Base-by-base conservation (phyloP, 2,888 invertebrate genomes). In the Mellilla xanthometata region DNA sequence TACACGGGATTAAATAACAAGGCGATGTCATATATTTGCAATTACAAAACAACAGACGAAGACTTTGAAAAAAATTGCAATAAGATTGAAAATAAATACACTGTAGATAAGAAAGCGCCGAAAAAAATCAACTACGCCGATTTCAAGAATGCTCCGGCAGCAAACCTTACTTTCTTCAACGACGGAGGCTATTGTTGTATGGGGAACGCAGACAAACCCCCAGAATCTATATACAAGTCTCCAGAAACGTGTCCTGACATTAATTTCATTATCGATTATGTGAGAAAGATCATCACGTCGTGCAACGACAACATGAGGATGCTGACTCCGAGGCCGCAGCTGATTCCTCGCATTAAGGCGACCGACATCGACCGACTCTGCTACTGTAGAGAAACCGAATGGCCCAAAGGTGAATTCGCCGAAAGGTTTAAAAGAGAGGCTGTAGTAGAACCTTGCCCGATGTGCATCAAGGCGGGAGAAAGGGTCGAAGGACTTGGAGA, bases 271-370 rank as follows among this genome's bases (percentile, higher is more conserved):
- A 65, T 79, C 31, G 88, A 89, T 49, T 89, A 89, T 48, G 76
- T 88, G 1, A 72, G 83, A 29, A 86, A 84, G 52, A 81, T 85
- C 6, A 81, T 89, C 30, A 71, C 80, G 8, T 87, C 88, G 2
- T 87, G 88, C 58, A 86, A 89, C 58, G 88, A 89, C 54, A 85
- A 87, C 52, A 81, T 89, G 84, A 76, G 88, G 52, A 87, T 84
- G 87, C 58, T 89, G 45, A 88, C 87, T 13, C 88, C 88, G 33
- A 76, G 78, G 7, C 76, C 84, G 7, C 72, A 80, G 2, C 81
- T 88, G 51, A 68, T 46, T 42, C 87, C 87, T 1, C 73, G 81
- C 69, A 54, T 83, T 1, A 85, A 81, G 68, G 86, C 88, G 1
- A 86, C 87, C 1, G 88, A 89, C 54, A 81, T 88, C 11, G 87